These are phyloP conservation scores for Enteromius anoplus DNA, from an alignment of 2,797 vertebrate species.

Conservation along the genomic window DNA sequence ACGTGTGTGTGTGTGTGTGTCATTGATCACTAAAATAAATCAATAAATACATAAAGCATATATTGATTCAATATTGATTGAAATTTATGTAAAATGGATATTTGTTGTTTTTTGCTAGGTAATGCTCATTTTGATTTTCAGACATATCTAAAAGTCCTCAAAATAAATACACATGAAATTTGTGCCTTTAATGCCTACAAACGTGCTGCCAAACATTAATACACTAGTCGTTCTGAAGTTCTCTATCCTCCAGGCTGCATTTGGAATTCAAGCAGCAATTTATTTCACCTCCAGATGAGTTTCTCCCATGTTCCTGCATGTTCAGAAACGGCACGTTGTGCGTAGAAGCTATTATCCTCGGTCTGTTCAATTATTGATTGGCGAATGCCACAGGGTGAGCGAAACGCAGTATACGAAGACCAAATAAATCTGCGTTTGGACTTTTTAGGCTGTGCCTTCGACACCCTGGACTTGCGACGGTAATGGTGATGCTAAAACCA, in stretches of 20 bases:
- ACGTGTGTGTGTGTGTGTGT: no score
- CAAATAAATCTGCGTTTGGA: constrained; percentile 73
- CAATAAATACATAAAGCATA: not conserved
- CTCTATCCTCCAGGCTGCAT: constrained; percentile 58
- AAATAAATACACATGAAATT: not conserved
- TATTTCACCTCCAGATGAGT: constrained; percentile 70
- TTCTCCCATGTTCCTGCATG: constrained; percentile 61
- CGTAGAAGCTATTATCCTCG: constrained; percentile 70
- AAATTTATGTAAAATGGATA: not conserved
- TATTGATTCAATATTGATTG: not conserved
- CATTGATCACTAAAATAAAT: not conserved
- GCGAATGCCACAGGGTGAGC: constrained; percentile 67
- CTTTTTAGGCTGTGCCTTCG: constrained; percentile 63
- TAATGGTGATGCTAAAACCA: constrained; percentile 47
- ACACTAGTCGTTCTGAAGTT: constrained; percentile 31
- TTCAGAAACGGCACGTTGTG: constrained; percentile 55
- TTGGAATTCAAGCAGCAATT: constrained; percentile 62
- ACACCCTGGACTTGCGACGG: constrained; percentile 47
- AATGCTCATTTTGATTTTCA: not conserved
- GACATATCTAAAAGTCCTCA: not conserved
- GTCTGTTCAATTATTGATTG: constrained; percentile 76
- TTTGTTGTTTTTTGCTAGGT: not conserved
- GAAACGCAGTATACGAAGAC: constrained; percentile 60
- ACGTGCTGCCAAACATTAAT: constrained; percentile 6
- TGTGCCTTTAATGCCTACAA: constrained; percentile 25